These are phyloP conservation scores for Theristicus caerulescens DNA, from an alignment of 2,113 vertebrate species.

Conservation along the genomic window DNA sequence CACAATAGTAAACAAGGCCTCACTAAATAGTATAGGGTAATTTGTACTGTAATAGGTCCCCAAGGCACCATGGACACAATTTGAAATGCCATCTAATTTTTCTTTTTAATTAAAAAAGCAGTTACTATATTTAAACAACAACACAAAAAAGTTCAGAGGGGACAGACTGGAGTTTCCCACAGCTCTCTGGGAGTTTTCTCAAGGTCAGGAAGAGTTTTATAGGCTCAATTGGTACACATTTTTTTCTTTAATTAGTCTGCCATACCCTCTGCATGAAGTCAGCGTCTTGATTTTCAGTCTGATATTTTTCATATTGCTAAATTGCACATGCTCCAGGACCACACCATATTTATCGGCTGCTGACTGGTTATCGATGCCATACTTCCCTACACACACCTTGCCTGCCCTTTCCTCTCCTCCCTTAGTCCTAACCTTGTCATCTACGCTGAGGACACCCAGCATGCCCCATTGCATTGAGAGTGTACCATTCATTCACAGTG, in stretches of 20 bases:
- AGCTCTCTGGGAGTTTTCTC: constrained; percentile 43
- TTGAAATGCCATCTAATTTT: constrained; percentile 68
- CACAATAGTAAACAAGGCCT: constrained; percentile 71
- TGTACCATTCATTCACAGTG: not conserved
- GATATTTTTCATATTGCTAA: constrained; percentile 41
- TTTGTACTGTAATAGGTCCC: constrained; percentile 70
- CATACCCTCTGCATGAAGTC: constrained; percentile 62
- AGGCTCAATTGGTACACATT: constrained; percentile 23
- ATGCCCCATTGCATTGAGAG: accelerated
- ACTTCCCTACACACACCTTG: not conserved
- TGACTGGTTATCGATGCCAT: not conserved
- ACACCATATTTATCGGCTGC: not conserved
- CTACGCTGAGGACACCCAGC: not conserved
- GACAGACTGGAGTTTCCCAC: constrained; percentile 61
- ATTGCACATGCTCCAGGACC: not conserved
- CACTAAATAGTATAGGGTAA: constrained; percentile 68
- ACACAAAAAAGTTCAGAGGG: constrained; percentile 55
- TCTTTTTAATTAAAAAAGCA: constrained; percentile 66
- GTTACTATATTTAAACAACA: constrained; percentile 66
- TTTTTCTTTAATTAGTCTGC: constrained; percentile 62
- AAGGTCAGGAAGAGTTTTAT: constrained; percentile 65
- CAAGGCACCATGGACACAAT: constrained; percentile 64
- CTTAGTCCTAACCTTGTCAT: not conserved
- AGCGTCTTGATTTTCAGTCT: constrained; percentile 56
- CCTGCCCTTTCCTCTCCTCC: not conserved